Conservation (phyloP, 1,140 invertebrate species). For the Belonocnema kinseyi region DNA sequence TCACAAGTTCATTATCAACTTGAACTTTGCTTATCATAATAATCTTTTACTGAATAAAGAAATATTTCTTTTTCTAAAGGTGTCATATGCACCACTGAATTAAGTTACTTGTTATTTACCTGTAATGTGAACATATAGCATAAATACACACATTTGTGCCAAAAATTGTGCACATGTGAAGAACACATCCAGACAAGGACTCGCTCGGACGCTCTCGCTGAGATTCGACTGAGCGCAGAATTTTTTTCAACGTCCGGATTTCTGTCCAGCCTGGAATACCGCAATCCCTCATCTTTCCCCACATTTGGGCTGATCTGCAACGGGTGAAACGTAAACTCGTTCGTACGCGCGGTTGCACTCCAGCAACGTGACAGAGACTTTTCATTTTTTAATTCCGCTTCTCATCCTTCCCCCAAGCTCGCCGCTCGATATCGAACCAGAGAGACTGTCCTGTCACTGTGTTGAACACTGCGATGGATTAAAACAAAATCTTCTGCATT, state of each 20-base stretch:
- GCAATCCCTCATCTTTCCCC: constrained; percentile 68
- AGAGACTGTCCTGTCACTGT: constrained; percentile 16
- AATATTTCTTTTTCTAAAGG: not conserved
- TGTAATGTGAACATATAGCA: constrained; percentile 71
- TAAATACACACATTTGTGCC: constrained; percentile 52
- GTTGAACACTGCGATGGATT: constrained; percentile 15
- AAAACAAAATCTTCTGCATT: constrained; percentile 31
- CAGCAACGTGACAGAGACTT: constrained; percentile 23
- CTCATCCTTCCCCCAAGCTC: constrained; percentile 6
- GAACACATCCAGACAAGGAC: constrained; percentile 47
- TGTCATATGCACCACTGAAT: constrained; percentile 65
- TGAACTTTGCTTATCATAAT: too few relatives aligned
- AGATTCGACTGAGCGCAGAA: constrained; percentile 38
- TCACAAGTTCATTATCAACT: not conserved
- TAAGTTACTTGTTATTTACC: constrained; percentile 74
- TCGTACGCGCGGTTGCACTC: constrained; percentile 40
- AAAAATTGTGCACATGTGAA: constrained; percentile 49
- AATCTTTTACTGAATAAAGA: too few relatives aligned
- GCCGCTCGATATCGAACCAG: constrained; percentile 22
- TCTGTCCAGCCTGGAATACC: constrained; percentile 57
- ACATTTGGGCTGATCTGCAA: constrained; percentile 63
- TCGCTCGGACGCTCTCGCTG: constrained; percentile 1
- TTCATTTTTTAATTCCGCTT: constrained; percentile 19
- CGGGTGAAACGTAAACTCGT: constrained; percentile 64
- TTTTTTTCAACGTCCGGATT: constrained; percentile 47